These are phyloP conservation scores for Drosophila bipectinata DNA, from an alignment of 1,140 invertebrate species.

Conservation along the genomic window DNA sequence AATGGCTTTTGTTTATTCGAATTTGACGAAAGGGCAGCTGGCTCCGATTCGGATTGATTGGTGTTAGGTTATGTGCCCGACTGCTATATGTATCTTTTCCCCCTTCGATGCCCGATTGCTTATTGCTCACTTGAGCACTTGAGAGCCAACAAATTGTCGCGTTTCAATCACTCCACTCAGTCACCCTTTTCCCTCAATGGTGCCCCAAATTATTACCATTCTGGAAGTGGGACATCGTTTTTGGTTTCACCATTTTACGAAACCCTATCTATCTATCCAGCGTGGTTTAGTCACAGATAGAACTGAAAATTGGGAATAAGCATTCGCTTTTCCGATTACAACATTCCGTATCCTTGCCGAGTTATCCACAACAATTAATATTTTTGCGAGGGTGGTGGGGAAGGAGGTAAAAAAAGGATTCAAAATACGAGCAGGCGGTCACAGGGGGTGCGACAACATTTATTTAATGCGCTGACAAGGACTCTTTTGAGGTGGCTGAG, in stretches of 20 bases:
- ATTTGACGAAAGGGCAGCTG: slow-evolving; percentile 77
- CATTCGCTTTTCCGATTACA: background rate
- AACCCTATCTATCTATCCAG: too few relatives aligned
- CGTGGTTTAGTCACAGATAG: background rate
- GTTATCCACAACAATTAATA: background rate
- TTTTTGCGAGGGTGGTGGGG: background rate
- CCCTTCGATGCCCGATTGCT: slow-evolving; percentile 26
- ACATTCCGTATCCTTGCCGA: background rate
- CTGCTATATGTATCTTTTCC: background rate
- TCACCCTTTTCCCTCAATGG: slow-evolving; percentile 29
- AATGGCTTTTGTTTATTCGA: slow-evolving; percentile 77
- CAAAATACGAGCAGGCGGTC: slow-evolving; percentile 32
- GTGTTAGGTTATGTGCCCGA: slow-evolving; percentile 44
- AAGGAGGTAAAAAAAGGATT: slow-evolving; percentile 5
- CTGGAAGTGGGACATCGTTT: slow-evolving; percentile 32
- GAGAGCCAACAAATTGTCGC: slow-evolving; percentile 72
- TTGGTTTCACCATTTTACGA: slow-evolving; percentile 11
- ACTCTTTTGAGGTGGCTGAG: background rate
- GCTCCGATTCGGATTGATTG: slow-evolving; percentile 69
- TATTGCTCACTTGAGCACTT: slow-evolving; percentile 67
- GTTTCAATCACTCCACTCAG: slow-evolving; percentile 64
- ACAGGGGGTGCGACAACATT: slow-evolving; percentile 30
- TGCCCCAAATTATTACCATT: slow-evolving; percentile 60
- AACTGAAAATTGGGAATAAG: slow-evolving; percentile 12
- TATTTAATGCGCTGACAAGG: slow-evolving; percentile 60